phyloP scores from a whole-genome alignment of 2,797 vertebrate species.

The Graptemys geographica region DNA sequence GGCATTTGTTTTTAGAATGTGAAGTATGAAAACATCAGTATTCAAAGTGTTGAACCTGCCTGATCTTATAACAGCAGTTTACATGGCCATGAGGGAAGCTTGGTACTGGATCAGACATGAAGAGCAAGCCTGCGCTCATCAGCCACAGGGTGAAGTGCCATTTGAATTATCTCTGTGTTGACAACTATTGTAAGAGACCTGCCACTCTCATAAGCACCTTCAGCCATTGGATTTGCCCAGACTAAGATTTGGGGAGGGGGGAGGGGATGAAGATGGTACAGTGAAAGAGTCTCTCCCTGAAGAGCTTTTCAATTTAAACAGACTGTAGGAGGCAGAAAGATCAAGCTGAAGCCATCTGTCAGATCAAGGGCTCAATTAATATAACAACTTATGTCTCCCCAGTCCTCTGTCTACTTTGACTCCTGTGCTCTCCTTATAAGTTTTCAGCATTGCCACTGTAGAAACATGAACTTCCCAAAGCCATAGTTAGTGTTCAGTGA shows the following conservation, averaged over 20 bases:
- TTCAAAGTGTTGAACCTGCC: neutral
- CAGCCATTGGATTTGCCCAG: neutral
- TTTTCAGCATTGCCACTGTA: neutral
- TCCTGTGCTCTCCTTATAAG: neutral
- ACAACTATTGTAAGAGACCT: neutral
- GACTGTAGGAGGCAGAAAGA: neutral
- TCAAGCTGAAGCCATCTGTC: neutral
- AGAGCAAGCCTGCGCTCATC: neutral
- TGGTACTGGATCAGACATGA: neutral
- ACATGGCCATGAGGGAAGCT: too few species aligned
- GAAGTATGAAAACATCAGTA: neutral
- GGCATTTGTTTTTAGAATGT: neutral
- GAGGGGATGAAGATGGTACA: neutral
- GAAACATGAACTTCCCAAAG: neutral
- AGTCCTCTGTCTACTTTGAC: neutral
- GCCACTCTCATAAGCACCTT: neutral
- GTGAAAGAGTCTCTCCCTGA: neutral
- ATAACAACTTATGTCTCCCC: neutral
- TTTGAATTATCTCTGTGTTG: neutral
- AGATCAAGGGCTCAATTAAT: neutral
- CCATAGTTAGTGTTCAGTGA: neutral
- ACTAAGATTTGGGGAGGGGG: neutral
- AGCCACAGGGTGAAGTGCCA: neutral
- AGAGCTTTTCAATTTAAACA: neutral
- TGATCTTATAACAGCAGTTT: neutral